Percentiles rank a stretch among this genome's conserved stretches.
Conservation (phyloP, 2,113 vertebrate genomes). For the Petromus typicus region DNA sequence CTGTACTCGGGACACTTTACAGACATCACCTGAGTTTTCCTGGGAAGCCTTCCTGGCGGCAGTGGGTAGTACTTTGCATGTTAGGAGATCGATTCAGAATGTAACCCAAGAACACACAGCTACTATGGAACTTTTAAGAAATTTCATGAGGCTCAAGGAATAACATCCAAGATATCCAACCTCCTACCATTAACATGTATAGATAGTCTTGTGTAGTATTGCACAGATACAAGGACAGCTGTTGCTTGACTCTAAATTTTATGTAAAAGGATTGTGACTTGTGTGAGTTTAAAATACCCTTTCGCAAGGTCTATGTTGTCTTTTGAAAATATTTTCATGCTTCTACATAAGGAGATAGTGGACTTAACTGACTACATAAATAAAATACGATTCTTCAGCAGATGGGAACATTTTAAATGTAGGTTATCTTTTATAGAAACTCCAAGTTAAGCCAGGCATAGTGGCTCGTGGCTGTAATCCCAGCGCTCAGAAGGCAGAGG, state of each 20-base stretch:
- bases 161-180: background rate
- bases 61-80: background rate
- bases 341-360: background rate
- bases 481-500: too few species aligned
- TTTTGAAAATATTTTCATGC: conserved; percentile 67
- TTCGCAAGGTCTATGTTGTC: conserved; percentile 29
- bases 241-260: background rate
- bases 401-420: conserved; percentile 47
- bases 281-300: conserved; percentile 36
- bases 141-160: background rate
- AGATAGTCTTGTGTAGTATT: background rate
- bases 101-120: background rate
- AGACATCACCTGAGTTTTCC: background rate
- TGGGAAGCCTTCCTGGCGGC: background rate
- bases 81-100: conserved; percentile 21
- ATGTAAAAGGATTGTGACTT: background rate
- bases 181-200: background rate
- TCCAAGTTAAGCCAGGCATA: conserved; percentile 49
- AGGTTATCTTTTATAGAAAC: background rate
- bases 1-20: background rate
- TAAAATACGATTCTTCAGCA: conserved; percentile 56
- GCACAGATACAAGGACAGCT: background rate
- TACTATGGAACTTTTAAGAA: background rate
- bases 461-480: too few species aligned
- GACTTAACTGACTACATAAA: conserved; percentile 37